Base-by-base conservation (phyloP, 2,797 vertebrate genomes). In the Paguma larvata region DNA sequence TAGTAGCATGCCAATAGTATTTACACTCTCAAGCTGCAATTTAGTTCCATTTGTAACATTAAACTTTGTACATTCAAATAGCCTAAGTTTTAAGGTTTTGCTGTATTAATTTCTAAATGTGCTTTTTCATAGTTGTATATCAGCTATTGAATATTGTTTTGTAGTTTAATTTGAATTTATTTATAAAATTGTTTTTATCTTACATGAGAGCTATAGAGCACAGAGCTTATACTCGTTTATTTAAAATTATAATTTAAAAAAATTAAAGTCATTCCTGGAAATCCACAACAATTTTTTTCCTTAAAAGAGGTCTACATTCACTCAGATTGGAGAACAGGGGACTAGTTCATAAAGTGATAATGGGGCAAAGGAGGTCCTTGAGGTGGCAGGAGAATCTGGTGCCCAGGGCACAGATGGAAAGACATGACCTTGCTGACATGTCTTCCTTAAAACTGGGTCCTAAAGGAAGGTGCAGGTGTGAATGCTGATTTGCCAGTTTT, bases 51-150 rank as follows among this genome's bases (percentile, higher is more conserved):
- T 65, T 92, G 56, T 85, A 27, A 78, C 70, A 56, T 91, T 91
- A 79, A 73, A 80, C 30, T 79, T 25, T 32, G n/a, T 34, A 88
- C 6, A 72, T 73, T 18, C 67, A 46, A 91, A 88, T 84, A 91
- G 41, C 72, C 75, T 59, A 70, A 18, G 44, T 93, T 78, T 95
- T 77, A 82, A 32, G 23, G 30, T n/a, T 83, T 93, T 86, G 89
- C 62, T 86, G 25, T 67, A 72, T 77, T 70, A 5, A 90, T 87
- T 87, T 95, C 48, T 94, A 92, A 91, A 94, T 67, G 30, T 67
- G n/a, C 27, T 73, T 95, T 87, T 87, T 85, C 48, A 75, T 51
- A 85, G 23, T 53, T 32, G 32, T 48, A 67, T 46, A 70, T 34
- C 14, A 56, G 79, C 56, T 89, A 53, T 13, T 77, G 48, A 94